Conservation (phyloP, 2,113 vertebrate species). For the Panthera uncia region DNA sequence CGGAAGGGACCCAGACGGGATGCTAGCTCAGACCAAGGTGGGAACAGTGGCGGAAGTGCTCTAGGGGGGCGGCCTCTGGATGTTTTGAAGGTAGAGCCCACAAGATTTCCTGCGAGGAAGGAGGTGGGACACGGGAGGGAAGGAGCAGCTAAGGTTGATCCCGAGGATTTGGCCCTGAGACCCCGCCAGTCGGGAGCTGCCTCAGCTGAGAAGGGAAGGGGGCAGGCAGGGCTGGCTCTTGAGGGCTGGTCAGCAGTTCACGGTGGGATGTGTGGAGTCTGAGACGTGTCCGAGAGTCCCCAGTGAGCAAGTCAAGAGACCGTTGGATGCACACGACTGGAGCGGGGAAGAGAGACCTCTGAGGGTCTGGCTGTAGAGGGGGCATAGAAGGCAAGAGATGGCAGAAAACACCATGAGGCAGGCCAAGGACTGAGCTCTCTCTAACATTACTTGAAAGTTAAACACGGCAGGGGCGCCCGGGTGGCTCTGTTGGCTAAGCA, state of each 20-base stretch:
- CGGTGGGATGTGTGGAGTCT: background rate
- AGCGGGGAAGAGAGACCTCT: no score
- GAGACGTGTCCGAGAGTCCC: background rate
- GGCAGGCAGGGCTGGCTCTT: background rate
- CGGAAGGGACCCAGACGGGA: accelerated
- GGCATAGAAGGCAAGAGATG: no score
- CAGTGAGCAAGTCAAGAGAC: background rate
- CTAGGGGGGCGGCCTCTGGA: background rate
- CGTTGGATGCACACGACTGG: background rate
- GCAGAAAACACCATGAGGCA: background rate
- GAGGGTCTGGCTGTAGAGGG: background rate
- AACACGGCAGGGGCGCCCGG: background rate
- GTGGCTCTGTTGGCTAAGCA: no score
- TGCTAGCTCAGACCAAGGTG: background rate
- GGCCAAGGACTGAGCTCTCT: background rate
- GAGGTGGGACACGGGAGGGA: background rate
- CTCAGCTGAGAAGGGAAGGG: background rate
- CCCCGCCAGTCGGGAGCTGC: background rate
- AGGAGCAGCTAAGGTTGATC: background rate
- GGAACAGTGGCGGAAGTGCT: no score
- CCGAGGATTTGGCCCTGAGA: background rate
- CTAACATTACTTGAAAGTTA: background rate
- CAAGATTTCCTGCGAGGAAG: background rate
- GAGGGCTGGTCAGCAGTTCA: background rate
- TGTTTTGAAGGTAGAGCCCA: background rate